Percentiles rank a stretch among this genome's conserved stretches.
Evolutionary conservation across 2,888 invertebrate species (phyloP).

Genomic region (Ligdia adustata): DNA sequence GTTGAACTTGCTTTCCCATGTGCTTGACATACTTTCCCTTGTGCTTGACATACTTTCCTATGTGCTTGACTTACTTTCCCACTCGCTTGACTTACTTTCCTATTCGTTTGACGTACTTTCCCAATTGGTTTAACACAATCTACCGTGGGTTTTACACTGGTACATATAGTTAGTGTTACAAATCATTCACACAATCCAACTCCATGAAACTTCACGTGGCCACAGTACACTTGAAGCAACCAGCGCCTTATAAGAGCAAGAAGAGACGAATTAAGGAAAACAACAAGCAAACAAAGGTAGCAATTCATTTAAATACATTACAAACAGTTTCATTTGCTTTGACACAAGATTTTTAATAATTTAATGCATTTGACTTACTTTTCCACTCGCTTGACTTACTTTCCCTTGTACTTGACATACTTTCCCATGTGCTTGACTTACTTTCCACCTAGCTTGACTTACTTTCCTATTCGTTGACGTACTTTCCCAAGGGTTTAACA

Average conservation of each 20-base stretch:
- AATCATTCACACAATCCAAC: constrained; percentile 69
- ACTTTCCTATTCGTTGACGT: too few relatives aligned
- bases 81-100: too few relatives aligned
- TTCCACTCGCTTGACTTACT: not conserved
- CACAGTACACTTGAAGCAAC: constrained; percentile 64
- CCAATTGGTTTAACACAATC: not conserved
- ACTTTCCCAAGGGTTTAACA: too few relatives aligned
- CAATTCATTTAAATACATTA: too few relatives aligned
- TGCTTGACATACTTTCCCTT: not conserved
- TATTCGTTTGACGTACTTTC: not conserved
- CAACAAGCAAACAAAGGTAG: not conserved
- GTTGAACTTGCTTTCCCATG: not conserved
- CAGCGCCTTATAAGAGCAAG: constrained; percentile 56
- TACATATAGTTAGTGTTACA: too few relatives aligned
- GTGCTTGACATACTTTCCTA: not conserved
- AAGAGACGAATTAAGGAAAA: constrained; percentile 11
- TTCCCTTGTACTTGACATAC: not conserved
- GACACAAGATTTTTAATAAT: too few relatives aligned
- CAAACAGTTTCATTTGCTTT: not conserved
- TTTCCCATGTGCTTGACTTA: too few relatives aligned
- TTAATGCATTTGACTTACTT: not conserved
- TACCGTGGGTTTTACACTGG: not conserved
- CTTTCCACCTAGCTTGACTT: too few relatives aligned
- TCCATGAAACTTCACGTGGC: constrained; percentile 67
- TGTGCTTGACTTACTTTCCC: too few relatives aligned